Percentiles rank a stretch among this genome's conserved stretches.
Evolutionary conservation across 1,140 invertebrate species (phyloP).

Genomic region (Acromyrmex charruanus): DNA sequence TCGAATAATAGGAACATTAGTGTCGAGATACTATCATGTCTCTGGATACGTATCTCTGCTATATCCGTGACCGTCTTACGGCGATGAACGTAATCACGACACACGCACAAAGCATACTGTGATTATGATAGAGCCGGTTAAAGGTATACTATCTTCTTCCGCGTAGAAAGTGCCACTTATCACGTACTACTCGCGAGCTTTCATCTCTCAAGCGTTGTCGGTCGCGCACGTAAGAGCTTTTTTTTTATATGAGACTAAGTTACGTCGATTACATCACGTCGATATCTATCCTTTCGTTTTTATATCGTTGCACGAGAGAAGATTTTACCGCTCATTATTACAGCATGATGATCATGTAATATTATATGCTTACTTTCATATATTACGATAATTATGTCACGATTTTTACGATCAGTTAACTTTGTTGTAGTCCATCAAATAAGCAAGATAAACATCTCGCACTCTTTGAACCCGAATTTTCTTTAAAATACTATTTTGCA

Average conservation of each 20-base stretch:
- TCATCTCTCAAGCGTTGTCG: constrained; percentile 36
- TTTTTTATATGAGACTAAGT: constrained; percentile 26
- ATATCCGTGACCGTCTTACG: neutral
- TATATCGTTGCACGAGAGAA: neutral
- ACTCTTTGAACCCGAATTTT: neutral
- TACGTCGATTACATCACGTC: neutral
- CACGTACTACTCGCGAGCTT: constrained; percentile 38
- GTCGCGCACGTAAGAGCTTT: constrained; percentile 28
- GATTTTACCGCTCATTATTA: neutral
- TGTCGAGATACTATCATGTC: neutral
- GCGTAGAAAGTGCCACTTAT: constrained; percentile 79
- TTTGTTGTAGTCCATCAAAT: neutral
- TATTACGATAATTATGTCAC: constrained; percentile 62
- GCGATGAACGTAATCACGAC: constrained; percentile 32
- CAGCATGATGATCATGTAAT: constrained; percentile 13
- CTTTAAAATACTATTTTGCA: neutral
- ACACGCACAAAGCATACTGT: constrained; percentile 5
- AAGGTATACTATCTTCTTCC: constrained; percentile 72
- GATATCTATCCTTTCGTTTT: constrained; percentile 27
- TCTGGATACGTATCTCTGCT: neutral
- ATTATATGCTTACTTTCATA: neutral
- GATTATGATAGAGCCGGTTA: constrained; percentile 33
- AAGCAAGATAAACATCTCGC: neutral
- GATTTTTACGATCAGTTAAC: constrained; percentile 32
- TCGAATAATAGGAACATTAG: neutral